Evolutionary conservation across 37 sponge, comb jelly and placozoan species (phyloP).

Genomic region (Chondrosia reniformis): DNA sequence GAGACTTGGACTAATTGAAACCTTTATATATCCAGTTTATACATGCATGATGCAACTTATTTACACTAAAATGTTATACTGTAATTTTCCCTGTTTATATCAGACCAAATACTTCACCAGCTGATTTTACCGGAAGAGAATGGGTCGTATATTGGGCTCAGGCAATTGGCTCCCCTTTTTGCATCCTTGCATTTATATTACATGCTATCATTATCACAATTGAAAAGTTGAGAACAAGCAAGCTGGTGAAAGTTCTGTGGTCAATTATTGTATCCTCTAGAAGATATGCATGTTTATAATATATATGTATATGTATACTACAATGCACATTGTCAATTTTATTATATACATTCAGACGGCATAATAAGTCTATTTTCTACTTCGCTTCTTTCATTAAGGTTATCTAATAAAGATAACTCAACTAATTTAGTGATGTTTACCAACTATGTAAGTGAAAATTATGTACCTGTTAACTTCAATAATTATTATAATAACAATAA

Average conservation of each 20-base stretch:
- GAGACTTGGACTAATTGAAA: no score
- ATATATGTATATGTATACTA: background rate
- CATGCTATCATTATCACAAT: background rate
- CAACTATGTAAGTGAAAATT: background rate
- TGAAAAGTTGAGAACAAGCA: background rate
- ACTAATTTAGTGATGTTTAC: background rate
- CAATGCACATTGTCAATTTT: background rate
- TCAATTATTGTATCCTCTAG: constrained; percentile 7
- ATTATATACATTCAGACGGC: background rate
- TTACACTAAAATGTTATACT: background rate
- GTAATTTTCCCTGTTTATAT: background rate
- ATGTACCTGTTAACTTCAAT: no score
- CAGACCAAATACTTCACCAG: background rate
- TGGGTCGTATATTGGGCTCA: background rate
- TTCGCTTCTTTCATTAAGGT: no score
- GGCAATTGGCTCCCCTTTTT: constrained; percentile 10
- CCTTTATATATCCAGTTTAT: no score
- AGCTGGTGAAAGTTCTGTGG: background rate
- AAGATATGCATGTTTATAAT: background rate
- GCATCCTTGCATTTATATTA: constrained; percentile 1
- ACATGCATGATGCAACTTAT: no score
- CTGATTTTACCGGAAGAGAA: background rate
- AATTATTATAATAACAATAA: no score
- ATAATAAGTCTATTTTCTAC: background rate
- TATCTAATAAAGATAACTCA: no score